A percentile compares a stretch with the other conserved stretches of the same genome.
These are phyloP conservation scores for Champsocephalus esox DNA, from an alignment of 2,797 vertebrate genomes.

Conservation along the genomic window DNA sequence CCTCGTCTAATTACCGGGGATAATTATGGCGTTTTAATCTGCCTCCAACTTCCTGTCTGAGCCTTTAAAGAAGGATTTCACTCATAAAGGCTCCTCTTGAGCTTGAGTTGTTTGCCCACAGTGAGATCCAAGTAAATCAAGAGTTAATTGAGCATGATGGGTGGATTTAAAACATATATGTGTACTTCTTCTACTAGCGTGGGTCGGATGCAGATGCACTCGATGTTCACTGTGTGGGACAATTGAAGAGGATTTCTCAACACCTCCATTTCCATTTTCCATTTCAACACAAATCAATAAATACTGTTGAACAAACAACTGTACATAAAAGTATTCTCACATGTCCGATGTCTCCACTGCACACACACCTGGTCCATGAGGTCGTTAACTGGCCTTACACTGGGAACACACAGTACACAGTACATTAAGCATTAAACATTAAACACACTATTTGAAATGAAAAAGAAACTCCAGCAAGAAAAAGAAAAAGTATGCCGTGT, in stretches of 20 bases:
- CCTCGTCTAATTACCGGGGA: conserved; percentile 26
- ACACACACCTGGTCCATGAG: neutral
- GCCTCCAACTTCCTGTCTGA: conserved; percentile 17
- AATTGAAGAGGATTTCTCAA: too few relatives aligned
- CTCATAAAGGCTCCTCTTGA: neutral
- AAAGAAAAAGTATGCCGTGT: neutral
- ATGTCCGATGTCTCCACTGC: neutral
- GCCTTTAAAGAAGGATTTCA: neutral
- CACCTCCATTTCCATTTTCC: too few relatives aligned
- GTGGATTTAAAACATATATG: too few relatives aligned
- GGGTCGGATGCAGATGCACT: too few relatives aligned
- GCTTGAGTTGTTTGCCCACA: too few relatives aligned
- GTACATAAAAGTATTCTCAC: too few relatives aligned
- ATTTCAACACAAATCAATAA: too few relatives aligned
- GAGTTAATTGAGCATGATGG: too few relatives aligned
- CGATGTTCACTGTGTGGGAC: too few relatives aligned
- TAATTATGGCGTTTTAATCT: conserved; percentile 36
- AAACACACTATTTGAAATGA: neutral
- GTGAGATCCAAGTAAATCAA: too few relatives aligned
- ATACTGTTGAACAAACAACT: too few relatives aligned
- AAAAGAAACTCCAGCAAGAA: neutral
- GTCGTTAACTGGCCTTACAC: neutral
- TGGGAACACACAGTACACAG: neutral
- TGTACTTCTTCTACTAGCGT: too few relatives aligned
- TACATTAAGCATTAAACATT: neutral